These are phyloP conservation scores for Tuberolachnus salignus DNA, from an alignment of 2,888 invertebrate genomes.

Conservation along the genomic window DNA sequence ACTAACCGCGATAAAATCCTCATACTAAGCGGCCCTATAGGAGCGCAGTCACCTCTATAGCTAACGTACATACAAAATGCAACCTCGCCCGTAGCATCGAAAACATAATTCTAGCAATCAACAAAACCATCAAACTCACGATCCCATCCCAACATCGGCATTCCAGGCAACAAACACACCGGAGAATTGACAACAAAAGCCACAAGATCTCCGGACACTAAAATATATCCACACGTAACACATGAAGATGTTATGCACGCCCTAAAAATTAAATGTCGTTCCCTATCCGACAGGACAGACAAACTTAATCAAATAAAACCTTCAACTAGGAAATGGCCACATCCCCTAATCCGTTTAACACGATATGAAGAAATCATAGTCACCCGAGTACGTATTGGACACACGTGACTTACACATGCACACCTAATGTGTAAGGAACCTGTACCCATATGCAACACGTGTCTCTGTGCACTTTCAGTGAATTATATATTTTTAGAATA, in stretches of 20 bases:
- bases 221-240: background rate
- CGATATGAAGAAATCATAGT: background rate
- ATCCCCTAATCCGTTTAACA: background rate
- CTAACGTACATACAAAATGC: background rate
- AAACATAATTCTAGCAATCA: background rate
- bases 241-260: background rate
- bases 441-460: background rate
- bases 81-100: background rate
- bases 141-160: background rate
- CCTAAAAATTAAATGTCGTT: background rate
- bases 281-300: background rate
- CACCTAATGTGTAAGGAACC: background rate
- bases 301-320: background rate
- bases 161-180: background rate
- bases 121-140: conserved; percentile 2
- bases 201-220: background rate
- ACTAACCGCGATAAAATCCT: background rate
- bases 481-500: too few relatives aligned
- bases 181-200: background rate
- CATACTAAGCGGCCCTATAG: background rate
- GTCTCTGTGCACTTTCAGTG: background rate
- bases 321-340: background rate
- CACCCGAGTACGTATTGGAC: background rate
- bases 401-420: background rate
- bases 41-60: background rate